Conservation (phyloP, 2,888 invertebrate species). For the Barypeithes pellucidus region DNA sequence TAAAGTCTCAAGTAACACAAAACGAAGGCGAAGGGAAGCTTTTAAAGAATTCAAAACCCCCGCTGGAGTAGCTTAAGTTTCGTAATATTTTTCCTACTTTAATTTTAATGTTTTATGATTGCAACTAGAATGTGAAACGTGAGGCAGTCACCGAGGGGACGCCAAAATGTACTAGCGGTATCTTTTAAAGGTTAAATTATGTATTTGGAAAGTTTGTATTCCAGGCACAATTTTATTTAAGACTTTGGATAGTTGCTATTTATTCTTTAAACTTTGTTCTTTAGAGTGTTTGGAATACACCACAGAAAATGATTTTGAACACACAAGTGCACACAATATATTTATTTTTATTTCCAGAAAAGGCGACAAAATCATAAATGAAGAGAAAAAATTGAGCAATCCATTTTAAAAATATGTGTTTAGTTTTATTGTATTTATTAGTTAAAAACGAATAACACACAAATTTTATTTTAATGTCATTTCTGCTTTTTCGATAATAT, state of each 20-base stretch:
- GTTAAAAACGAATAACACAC: no score
- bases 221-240: background rate
- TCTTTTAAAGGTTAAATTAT: conserved; percentile 2
- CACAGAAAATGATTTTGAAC: no score
- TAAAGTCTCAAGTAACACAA: conserved; percentile 63
- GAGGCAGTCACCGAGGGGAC: conserved; percentile 15
- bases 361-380: no score
- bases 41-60: conserved; percentile 49
- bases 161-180: background rate
- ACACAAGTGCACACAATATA: no score
- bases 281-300: background rate
- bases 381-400: no score
- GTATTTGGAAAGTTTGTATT: background rate
- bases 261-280: background rate
- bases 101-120: conserved; percentile 22
- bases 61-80: conserved; percentile 54
- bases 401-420: no score
- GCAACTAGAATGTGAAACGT: conserved; percentile 20
- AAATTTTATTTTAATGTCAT: no score
- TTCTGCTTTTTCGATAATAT: no score
- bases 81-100: conserved; percentile 30
- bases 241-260: background rate
- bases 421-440: no score
- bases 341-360: no score
- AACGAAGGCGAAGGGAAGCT: conserved; percentile 35